phyloP scores from a whole-genome alignment of 2,113 vertebrate genomes.

The Campylorhamphus procurvoides region DNA sequence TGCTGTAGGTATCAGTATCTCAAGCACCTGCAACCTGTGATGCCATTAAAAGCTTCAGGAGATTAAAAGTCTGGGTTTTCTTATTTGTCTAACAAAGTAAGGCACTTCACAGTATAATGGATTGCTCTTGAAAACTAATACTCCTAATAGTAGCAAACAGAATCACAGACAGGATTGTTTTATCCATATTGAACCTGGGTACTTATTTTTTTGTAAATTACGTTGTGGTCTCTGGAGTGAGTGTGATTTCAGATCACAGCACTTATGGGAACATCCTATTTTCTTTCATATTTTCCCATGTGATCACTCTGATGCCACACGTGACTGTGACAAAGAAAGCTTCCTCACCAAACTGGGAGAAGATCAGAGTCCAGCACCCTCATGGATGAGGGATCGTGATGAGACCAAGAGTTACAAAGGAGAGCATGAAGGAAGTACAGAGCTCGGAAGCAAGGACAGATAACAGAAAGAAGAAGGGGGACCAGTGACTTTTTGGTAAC shows the following conservation, averaged over 20 bases:
- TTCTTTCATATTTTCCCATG: not conserved
- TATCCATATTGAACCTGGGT: not conserved
- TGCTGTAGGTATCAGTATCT: conserved; percentile 42
- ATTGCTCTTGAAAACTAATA: conserved; percentile 46
- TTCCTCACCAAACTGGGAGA: not conserved
- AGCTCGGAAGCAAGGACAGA: not conserved
- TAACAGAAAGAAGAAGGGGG: not conserved
- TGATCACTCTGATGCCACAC: not conserved
- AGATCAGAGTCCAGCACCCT: not conserved
- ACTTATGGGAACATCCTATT: not conserved
- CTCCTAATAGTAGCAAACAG: conserved; percentile 11
- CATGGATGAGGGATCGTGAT: not conserved
- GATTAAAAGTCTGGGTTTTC: conserved; percentile 46
- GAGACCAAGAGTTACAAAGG: not conserved
- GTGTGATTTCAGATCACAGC: not conserved
- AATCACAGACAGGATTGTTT: not conserved
- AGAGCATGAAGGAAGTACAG: not conserved
- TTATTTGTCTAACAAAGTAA: conserved; percentile 50
- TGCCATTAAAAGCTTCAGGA: conserved; percentile 51
- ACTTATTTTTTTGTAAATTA: not conserved
- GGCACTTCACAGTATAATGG: conserved; percentile 28
- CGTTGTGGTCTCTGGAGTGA: not conserved
- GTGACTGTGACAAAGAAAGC: not conserved
- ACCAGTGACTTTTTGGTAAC: not conserved
- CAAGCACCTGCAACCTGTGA: conserved; percentile 46